Evolutionary conservation across 1,140 invertebrate species (phyloP), one percentile per base, ranked within the genome.

Genomic region (Gonioctena quinquepunctata): DNA sequence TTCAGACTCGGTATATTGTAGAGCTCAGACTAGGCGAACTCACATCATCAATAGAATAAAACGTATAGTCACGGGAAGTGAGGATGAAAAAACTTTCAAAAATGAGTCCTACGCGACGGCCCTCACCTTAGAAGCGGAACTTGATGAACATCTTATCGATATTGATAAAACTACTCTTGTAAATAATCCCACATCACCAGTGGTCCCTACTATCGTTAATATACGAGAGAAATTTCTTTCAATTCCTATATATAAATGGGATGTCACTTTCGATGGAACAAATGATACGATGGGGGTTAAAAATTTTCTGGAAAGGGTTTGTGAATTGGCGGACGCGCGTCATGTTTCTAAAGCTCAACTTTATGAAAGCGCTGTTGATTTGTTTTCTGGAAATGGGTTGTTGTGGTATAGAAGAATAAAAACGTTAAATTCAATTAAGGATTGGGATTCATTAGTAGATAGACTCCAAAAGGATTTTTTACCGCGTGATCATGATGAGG

Each of bases 401-500:
- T 18, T 23, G 5, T 67, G 54, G 66, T 63, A n/a, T 27, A 68
- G 67, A 64, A 61, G 59, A 27, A 50, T 80, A 8, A 66, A 69
- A 42, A 54, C 68, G 11, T n/a, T 18, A 21, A 49, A 78, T 2
- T 18, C n/a, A 18, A 23, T 54, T 54, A 61, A 27, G n/a, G 25
- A 33, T 56, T 81, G 79, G 78, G 50, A 72, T 61, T 73, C 76
- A 2, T 49, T 80, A 13, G 27, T 68, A 21, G 3, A 1, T 13
- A 16, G 65, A 8, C 64, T 80, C 33, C 71, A 65, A 48, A 1
- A 54, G 22, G 78, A 80, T 69, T 82, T 82, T 69, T 52, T 54
- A 28, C 63, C 66, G n/a, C 0, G 52, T 19, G 76, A 79, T 57
- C 77, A 77, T 60, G 79, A 80, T 63, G 79, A 79, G 19, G 54